Base-by-base conservation (phyloP, 2,113 vertebrate genomes). In the Hymenochirus boettgeri region DNA sequence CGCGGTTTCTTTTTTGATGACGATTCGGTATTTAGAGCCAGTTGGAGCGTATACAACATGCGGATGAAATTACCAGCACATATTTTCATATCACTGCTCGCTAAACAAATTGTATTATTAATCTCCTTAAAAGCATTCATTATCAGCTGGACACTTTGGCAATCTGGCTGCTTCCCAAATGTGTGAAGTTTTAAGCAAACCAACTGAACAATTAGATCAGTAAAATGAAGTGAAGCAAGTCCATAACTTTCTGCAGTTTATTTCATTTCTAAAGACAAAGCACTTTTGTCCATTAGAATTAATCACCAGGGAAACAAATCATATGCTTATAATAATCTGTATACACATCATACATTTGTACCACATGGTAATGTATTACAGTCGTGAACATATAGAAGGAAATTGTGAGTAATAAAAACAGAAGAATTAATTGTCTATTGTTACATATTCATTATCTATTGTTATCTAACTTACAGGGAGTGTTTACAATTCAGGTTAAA, bases 51-150 rank as follows among this genome's bases (percentile, higher is more conserved):
- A 15, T 11, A 42, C 23, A 37, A 42, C 60, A 62, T 62, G n/a
- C 22, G 52, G 60, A 37, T 19, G 48, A 63, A 63, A 63, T 27
- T 63, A 54, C 17, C 31, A 17, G 35, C 29, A 21, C 50, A 62
- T 62, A 62, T 62, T 62, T 62, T 62, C 33, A 52, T 63, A 33
- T 63, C 61, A 45, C 61, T 18, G 11, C 33, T 63, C 33, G 18
- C 29, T 45, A 63, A 53, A 54, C 50, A 42, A 54, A 54, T 54
- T 53, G 50, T 45, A 50, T 50, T 42, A 48, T 57, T 66, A 57
- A 48, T 57, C 39, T 57, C 11, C 11, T 56, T 48, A 48, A 66
- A 48, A 50, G 31, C 53, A 57, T 57, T 57, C 13, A 47, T 48
- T 57, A 66, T 66, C 55, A 57, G 25, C 26, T n/a, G n/a, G 56